Conservation (phyloP, 1,140 invertebrate species). For the Trachymyrmex cornetzi region DNA sequence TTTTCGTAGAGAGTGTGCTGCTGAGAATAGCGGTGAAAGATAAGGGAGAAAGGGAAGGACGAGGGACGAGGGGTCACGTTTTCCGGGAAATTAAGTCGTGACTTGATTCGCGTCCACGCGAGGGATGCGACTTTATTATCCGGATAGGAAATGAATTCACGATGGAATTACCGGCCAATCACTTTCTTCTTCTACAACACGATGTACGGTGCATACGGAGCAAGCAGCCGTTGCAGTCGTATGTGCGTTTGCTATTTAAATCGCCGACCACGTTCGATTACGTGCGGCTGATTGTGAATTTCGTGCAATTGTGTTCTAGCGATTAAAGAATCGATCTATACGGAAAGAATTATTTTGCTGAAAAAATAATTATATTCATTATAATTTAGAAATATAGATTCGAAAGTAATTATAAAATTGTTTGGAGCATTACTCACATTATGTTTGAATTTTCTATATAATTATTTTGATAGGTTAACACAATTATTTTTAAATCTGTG, state of each 20-base stretch:
- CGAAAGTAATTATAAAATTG: too few relatives aligned
- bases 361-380: too few relatives aligned
- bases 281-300: not conserved
- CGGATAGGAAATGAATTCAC: slow-evolving; percentile 23
- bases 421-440: too few relatives aligned
- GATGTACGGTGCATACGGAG: slow-evolving; percentile 6
- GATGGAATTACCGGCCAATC: slow-evolving; percentile 28
- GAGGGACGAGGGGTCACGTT: slow-evolving; percentile 36
- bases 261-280: slow-evolving; percentile 10
- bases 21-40: slow-evolving; percentile 57
- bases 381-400: too few relatives aligned
- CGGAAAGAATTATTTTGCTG: too few relatives aligned
- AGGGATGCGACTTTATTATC: slow-evolving; percentile 49
- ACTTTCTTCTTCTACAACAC: slow-evolving; percentile 48
- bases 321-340: not conserved
- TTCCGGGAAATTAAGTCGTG: slow-evolving; percentile 33
- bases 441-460: too few relatives aligned
- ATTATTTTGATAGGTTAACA: too few relatives aligned
- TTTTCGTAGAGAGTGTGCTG: slow-evolving; percentile 73
- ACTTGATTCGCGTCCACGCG: slow-evolving; percentile 9
- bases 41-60: not conserved
- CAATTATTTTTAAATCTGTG: too few relatives aligned
- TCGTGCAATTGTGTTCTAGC: not conserved
- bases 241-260: not conserved
- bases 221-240: not conserved